These are phyloP conservation scores for Notothenia rossii DNA, from an alignment of 2,113 vertebrate genomes.

Conservation along the genomic window DNA sequence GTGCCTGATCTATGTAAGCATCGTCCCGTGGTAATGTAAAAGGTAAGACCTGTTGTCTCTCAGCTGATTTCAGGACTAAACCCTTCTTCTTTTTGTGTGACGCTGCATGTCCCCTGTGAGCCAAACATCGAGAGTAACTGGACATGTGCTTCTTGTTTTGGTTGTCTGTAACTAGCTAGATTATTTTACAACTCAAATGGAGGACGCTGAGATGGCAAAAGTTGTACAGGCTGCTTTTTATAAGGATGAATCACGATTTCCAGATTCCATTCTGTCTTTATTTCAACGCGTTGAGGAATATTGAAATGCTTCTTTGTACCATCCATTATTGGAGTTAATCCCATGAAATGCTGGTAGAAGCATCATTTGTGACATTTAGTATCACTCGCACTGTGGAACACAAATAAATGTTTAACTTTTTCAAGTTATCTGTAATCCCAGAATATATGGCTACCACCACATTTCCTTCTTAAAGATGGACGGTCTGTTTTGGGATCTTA, in stretches of 20 bases:
- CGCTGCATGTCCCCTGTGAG: slow-evolving; percentile 80
- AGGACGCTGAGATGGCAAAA: slow-evolving; percentile 20
- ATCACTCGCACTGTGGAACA: slow-evolving; percentile 51
- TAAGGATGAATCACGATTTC: slow-evolving; percentile 33
- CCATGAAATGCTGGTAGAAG: slow-evolving; percentile 1
- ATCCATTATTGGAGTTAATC: slow-evolving; percentile 12
- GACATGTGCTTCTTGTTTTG: slow-evolving; percentile 53
- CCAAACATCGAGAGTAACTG: slow-evolving; percentile 50
- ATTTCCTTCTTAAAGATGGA: slow-evolving; percentile 18
- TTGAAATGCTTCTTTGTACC: slow-evolving; percentile 29
- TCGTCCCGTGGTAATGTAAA: slow-evolving; percentile 56
- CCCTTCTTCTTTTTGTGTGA: slow-evolving; percentile 43
- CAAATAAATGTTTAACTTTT: slow-evolving; percentile 7
- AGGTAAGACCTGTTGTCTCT: slow-evolving; percentile 49
- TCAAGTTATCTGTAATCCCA: neutral
- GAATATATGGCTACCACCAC: slow-evolving; percentile 2
- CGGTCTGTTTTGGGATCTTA: slow-evolving; percentile 6
- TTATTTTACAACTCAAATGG: slow-evolving; percentile 49
- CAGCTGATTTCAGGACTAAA: slow-evolving; percentile 51
- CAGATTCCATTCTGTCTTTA: slow-evolving; percentile 38
- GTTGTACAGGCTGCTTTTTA: slow-evolving; percentile 79
- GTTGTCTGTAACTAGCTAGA: slow-evolving; percentile 45
- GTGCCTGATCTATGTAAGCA: slow-evolving; percentile 84
- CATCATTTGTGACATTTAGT: neutral
- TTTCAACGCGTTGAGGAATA: slow-evolving; percentile 31